Evolutionary conservation across 2,113 vertebrate genomes (phyloP), one percentile per base, ranked within the genome.

Genomic region (Hyaena hyaena): DNA sequence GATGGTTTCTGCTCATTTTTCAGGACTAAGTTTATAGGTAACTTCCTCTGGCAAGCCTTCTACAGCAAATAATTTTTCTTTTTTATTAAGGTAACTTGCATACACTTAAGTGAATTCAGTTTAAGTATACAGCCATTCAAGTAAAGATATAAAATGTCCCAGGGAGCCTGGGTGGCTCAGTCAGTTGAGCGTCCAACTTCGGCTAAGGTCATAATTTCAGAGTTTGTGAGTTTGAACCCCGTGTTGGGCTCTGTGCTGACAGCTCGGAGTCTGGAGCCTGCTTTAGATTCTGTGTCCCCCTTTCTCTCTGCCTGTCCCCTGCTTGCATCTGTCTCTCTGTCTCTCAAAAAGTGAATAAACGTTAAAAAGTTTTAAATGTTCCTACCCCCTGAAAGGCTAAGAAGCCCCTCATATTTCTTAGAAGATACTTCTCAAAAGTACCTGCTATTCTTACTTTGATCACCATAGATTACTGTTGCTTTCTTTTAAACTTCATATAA

Each of bases 41-140:
- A 68, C 33, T 89, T 87, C 26, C 55, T 97, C 31, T 66, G 68
- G 43, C 2, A 79, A 93, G 23, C 8, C 17, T 77, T 66, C n/a
- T n/a, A n/a, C n/a, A 28, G 15, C 80, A 81, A 19, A 55, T 16
- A 33, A 12, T 39, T 77, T 76, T 93, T 35, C 39, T 91, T 19
- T 76, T 74, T 55, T 80, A 79, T 71, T 79, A 81, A 80, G 31
- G 31, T 69, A 68, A 69, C 16, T 76, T 65, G 73, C 5, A 35
- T 77, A 53, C 0, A 69, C 43, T 95, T 93, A 66, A 93, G 80
- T 81, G 68, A 66, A 58, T 48, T 28, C 28, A 88, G 88, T 96
- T 95, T 81, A 58, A 55, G 50, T 31, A 33, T 53, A 55, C 3
- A 63, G n/a, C 2, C 28, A 19, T 65, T 90, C n/a, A n/a, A 53